Evolutionary conservation across 2,888 invertebrate species (phyloP).

Genomic region (Plagodis dolabraria): DNA sequence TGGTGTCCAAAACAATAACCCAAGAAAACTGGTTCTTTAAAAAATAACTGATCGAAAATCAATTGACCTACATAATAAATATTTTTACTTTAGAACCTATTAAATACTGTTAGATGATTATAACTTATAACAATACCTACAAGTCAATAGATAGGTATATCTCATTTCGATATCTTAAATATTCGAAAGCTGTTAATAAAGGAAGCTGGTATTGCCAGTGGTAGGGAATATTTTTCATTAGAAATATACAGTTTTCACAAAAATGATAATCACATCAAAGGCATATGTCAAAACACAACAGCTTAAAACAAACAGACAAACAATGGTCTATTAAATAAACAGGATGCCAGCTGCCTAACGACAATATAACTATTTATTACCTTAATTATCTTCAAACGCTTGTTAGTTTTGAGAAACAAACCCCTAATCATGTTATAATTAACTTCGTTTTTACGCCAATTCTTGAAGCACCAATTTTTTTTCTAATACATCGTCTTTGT

Average conservation of each 20-base stretch:
- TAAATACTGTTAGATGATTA: too few relatives aligned
- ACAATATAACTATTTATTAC: constrained; percentile 80
- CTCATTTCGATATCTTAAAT: too few relatives aligned
- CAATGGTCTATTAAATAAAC: constrained; percentile 30
- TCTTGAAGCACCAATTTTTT: constrained; percentile 50
- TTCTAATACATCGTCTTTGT: constrained; percentile 26
- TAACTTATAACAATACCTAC: too few relatives aligned
- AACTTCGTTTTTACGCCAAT: constrained; percentile 82
- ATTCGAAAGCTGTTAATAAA: too few relatives aligned
- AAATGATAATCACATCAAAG: constrained; percentile 29
- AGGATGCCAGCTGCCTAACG: constrained; percentile 72
- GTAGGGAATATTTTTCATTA: too few relatives aligned
- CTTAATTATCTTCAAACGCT: constrained; percentile 75
- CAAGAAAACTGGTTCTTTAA: too few relatives aligned
- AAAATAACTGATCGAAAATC: too few relatives aligned
- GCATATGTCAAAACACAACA: constrained; percentile 65
- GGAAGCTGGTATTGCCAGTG: too few relatives aligned
- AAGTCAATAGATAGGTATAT: too few relatives aligned
- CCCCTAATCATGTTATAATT: constrained; percentile 82
- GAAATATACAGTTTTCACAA: not conserved
- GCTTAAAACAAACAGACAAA: constrained; percentile 69
- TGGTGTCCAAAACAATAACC: too few relatives aligned
- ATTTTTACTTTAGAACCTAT: too few relatives aligned
- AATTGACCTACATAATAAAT: too few relatives aligned
- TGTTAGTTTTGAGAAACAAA: constrained; percentile 76